Conservation (phyloP, 2,888 invertebrate genomes). For the Agrochola lota region DNA sequence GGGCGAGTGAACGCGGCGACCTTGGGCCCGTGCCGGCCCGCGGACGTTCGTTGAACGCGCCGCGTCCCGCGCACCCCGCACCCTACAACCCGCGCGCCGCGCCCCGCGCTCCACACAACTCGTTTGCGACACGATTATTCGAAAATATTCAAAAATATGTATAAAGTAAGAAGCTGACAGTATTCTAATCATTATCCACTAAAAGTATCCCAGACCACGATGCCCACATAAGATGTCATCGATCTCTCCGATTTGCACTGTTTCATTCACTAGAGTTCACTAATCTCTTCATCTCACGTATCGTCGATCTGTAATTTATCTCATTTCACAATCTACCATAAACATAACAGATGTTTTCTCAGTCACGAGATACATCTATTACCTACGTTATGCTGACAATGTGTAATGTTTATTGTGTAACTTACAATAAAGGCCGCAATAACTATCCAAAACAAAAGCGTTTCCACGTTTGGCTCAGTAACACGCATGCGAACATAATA, state of each 20-base stretch:
- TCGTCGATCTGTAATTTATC: slow-evolving; percentile 33
- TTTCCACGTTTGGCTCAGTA: slow-evolving; percentile 58
- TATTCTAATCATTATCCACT: slow-evolving; percentile 15
- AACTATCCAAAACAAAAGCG: slow-evolving; percentile 61
- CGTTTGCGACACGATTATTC: slow-evolving; percentile 84
- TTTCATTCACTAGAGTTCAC: slow-evolving; percentile 47
- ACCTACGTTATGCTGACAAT: slow-evolving; percentile 54
- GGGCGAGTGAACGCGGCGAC: slow-evolving; percentile 86
- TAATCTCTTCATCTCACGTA: slow-evolving; percentile 34
- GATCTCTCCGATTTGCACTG: slow-evolving; percentile 41
- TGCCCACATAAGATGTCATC: slow-evolving; percentile 23
- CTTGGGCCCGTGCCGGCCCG: slow-evolving; percentile 88
- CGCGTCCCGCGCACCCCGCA: slow-evolving; percentile 67
- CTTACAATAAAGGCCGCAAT: slow-evolving; percentile 54
- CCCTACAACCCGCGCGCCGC: slow-evolving; percentile 56
- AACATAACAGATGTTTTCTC: slow-evolving; percentile 33
- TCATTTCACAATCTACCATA: slow-evolving; percentile 39
- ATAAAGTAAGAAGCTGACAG: not conserved
- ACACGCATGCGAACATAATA: slow-evolving; percentile 63
- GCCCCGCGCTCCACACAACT: slow-evolving; percentile 75
- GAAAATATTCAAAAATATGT: slow-evolving; percentile 68
- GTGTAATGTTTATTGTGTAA: slow-evolving; percentile 48
- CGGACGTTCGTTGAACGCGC: slow-evolving; percentile 90
- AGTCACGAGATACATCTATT: slow-evolving; percentile 57
- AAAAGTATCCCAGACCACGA: not conserved